A percentile compares a stretch with the other conserved stretches of the same genome.
These are phyloP conservation scores for Coreius guichenoti DNA, from an alignment of 2,797 vertebrate species.

Conservation along the genomic window DNA sequence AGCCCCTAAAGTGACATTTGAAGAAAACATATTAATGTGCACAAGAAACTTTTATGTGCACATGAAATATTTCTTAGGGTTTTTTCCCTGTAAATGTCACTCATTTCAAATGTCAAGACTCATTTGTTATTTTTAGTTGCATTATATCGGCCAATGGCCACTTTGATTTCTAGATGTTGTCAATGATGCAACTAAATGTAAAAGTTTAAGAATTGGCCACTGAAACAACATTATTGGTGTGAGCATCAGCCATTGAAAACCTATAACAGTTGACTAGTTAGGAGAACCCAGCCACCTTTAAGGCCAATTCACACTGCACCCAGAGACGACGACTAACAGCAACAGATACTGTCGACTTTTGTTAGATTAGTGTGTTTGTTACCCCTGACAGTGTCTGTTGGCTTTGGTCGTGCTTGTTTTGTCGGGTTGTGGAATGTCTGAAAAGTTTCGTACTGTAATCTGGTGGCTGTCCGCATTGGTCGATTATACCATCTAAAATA, in stretches of 20 bases:
- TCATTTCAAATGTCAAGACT: not conserved
- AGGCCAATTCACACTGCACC: not conserved
- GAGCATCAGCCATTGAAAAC: not conserved
- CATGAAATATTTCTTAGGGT: rapidly evolving
- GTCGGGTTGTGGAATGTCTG: not conserved
- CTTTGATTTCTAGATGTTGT: not conserved
- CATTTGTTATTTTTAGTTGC: not conserved
- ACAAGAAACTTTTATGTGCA: not conserved
- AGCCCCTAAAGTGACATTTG: not conserved
- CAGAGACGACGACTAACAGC: not conserved
- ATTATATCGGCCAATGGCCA: no score
- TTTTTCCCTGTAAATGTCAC: not conserved
- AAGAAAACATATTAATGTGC: not conserved
- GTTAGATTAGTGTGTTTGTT: not conserved
- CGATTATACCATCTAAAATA: not conserved
- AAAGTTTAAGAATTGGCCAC: not conserved
- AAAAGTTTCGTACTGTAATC: not conserved
- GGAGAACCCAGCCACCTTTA: not conserved
- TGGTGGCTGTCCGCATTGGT: not conserved
- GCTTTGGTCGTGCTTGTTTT: not conserved
- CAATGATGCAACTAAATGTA: not conserved
- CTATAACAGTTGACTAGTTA: not conserved
- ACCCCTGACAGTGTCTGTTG: not conserved
- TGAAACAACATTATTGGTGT: not conserved
- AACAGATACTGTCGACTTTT: not conserved